A percentile compares a stretch with the other conserved stretches of the same genome.
phyloP scores from a whole-genome alignment of 1,140 invertebrate genomes.

The Dinothrombium tinctorium region DNA sequence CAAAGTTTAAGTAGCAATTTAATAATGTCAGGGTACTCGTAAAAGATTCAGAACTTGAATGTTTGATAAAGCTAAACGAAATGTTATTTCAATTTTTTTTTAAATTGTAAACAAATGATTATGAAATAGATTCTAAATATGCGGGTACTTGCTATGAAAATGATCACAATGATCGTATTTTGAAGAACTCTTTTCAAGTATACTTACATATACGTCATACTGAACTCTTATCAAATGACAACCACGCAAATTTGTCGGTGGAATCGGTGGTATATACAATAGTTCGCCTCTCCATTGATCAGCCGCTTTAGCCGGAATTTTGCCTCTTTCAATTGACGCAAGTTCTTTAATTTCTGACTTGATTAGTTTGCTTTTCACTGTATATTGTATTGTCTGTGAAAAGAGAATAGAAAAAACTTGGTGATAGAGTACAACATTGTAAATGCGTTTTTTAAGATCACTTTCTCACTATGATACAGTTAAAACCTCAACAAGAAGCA shows the following conservation, averaged over 20 bases:
- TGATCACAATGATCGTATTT: too few species aligned
- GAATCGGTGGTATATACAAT: slow-evolving; percentile 73
- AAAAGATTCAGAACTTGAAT: too few species aligned
- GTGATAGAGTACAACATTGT: background rate
- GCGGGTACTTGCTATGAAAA: too few species aligned
- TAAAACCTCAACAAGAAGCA: too few species aligned
- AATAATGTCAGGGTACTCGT: too few species aligned
- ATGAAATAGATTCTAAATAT: too few species aligned
- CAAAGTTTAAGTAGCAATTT: too few species aligned
- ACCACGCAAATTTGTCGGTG: slow-evolving; percentile 79
- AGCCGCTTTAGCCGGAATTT: slow-evolving; percentile 49
- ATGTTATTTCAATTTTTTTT: too few species aligned
- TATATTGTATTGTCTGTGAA: slow-evolving; percentile 61
- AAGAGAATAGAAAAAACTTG: slow-evolving; percentile 10
- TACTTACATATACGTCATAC: slow-evolving; percentile 79
- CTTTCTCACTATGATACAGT: too few species aligned
- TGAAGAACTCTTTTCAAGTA: too few species aligned
- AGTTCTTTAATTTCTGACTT: slow-evolving; percentile 65
- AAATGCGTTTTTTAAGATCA: background rate
- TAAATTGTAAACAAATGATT: too few species aligned
- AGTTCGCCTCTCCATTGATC: slow-evolving; percentile 73
- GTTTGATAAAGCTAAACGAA: too few species aligned
- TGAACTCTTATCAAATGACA: slow-evolving; percentile 82
- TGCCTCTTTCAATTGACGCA: slow-evolving; percentile 49
- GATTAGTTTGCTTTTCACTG: slow-evolving; percentile 48